Evolutionary conservation across 2,113 vertebrate genomes (phyloP).

Genomic region (Corythornis madagascariensis): DNA sequence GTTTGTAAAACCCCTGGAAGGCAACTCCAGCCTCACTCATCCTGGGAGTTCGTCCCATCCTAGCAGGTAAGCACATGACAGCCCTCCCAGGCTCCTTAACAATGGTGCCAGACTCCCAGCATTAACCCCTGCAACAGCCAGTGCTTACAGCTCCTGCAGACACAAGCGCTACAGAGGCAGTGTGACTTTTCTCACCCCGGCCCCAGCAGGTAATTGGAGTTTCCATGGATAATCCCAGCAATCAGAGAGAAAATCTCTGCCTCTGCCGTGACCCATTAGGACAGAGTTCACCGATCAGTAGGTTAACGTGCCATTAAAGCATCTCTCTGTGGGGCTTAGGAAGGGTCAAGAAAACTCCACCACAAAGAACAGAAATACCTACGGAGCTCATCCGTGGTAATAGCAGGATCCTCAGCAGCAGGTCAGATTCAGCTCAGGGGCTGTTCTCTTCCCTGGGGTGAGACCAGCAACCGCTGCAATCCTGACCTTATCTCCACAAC

Average conservation of each 20-base stretch:
- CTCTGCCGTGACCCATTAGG: conserved; percentile 34
- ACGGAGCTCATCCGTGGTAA: background rate
- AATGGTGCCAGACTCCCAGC: background rate
- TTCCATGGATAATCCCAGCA: conserved; percentile 56
- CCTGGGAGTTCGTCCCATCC: background rate
- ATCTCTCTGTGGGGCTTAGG: conserved; percentile 19
- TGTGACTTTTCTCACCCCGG: conserved; percentile 43
- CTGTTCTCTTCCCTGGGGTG: background rate
- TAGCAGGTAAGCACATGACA: background rate
- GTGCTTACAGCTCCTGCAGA: background rate
- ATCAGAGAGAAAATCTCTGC: conserved; percentile 53
- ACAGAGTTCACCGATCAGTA: conserved; percentile 56
- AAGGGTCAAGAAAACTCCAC: conserved; percentile 49
- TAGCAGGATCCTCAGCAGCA: background rate
- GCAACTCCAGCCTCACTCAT: background rate
- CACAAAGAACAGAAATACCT: conserved; percentile 25
- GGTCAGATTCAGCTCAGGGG: background rate
- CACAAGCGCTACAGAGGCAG: background rate
- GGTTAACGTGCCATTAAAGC: conserved; percentile 29
- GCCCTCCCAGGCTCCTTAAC: background rate
- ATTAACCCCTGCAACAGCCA: background rate
- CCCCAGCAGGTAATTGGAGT: conserved; percentile 47
- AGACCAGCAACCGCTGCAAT: background rate
- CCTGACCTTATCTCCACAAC: background rate
- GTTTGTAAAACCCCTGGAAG: background rate